Evolutionary conservation across 2,888 invertebrate species (phyloP), one percentile per base, ranked within the genome.

Genomic region (Caenorhabditis imperialis): DNA sequence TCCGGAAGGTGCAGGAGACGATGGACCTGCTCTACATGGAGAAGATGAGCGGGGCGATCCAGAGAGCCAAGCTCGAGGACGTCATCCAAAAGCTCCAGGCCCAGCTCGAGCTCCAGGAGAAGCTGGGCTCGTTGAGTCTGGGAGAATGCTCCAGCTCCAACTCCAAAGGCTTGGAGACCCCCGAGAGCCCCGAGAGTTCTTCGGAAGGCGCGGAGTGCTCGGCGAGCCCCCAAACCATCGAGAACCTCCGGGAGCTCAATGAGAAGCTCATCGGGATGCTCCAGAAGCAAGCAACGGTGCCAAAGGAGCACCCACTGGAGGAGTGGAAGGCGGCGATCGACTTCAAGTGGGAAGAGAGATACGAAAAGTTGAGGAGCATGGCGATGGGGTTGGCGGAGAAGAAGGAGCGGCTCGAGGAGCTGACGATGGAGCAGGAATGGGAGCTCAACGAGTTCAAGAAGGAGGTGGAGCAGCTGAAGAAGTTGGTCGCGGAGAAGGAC

Each of bases 321-420:
- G 33, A 61, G 38, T 61, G 60, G 60, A 38, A 60, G 16, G 5
- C 40, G 2, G 42, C 38, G 4, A 37, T 61, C n/a, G 35, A 61
- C 4, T 3, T 12, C 12, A 22, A 51, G 3, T 61, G 48, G 50
- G 16, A 7, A 0, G 50, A 51, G 20, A 20, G 33, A 14, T 42
- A 42, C 30, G 44, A 50, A 23, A 20, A 35, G 14, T 6, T 40
- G 18, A n/a, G 3, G 4, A 14, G 20, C 40, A 18, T n/a, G n/a
- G n/a, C n/a, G n/a, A n/a, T n/a, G n/a, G n/a, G n/a, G n/a, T n/a
- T n/a, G n/a, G n/a, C n/a, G n/a, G n/a, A n/a, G n/a, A n/a, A n/a
- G n/a, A n/a, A n/a, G n/a, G n/a, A n/a, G n/a, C n/a, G n/a, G n/a
- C n/a, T n/a, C n/a, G n/a, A n/a, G n/a, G n/a, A n/a, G n/a, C n/a